Base-by-base conservation (phyloP, 2,797 vertebrate species). In the Parambassis ranga region DNA sequence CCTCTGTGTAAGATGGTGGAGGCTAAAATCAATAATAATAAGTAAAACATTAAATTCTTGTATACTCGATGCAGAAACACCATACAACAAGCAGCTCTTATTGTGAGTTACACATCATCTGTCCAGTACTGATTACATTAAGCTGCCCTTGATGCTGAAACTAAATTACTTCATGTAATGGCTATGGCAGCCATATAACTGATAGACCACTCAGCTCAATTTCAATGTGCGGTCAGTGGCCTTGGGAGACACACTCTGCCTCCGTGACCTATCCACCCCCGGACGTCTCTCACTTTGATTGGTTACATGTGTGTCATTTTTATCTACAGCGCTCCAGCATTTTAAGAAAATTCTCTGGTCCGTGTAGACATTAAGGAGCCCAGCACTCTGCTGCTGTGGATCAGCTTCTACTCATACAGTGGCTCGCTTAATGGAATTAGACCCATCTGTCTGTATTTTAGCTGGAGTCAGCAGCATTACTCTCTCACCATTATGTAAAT, bases 381-480 rank as follows among this genome's bases (percentile, higher is more conserved):
- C 14, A 2, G 7, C 3, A 15, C 49, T 66, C 14, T 33, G 65
- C 51, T 33, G 65, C 51, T 58, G 48, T 24, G 38, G 68, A 66
- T 74, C 65, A 61, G 39, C 73, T 27, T 53, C 68, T 52, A 19
- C 59, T 52, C 8, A 42, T 64, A 47, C 71, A 30, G 65, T 23
- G 31, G 58, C 60, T 82, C 78, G 64, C 83, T 67, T 86, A 86
- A 79, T 81, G 69, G 71, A 84, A 90, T 87, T 85, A 84, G 85
- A 86, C 3, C 74, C 71, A 71, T 83, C 55, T 22, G 39, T 85
- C 81, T 71, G 62, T 51, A 51, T 80, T 87, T 77, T 42, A 53
- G 69, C 77, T 5, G 26, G 27, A 53, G 83, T 90, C 84, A 87
- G 87, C 88, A 87, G 77, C 18, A 35, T 77, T 63, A 24, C 58